phyloP scores from a whole-genome alignment of 2,797 vertebrate species.

The Apogon talboti region DNA sequence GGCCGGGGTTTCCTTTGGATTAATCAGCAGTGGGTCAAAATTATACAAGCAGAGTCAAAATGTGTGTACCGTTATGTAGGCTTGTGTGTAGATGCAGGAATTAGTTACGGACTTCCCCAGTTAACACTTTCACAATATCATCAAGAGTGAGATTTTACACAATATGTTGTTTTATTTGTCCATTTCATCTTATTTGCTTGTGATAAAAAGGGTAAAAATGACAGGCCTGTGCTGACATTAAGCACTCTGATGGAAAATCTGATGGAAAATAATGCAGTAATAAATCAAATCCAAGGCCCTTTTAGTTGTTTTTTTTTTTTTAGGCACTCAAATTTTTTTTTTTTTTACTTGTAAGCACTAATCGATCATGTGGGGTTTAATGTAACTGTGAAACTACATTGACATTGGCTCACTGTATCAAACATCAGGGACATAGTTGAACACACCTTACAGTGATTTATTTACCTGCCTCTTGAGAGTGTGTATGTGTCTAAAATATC shows the following conservation, averaged over 20 bases:
- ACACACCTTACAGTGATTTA: constrained; percentile 18
- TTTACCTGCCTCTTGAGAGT: constrained; percentile 4
- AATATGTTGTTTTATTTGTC: constrained; percentile 21
- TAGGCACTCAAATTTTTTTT: constrained; percentile 28
- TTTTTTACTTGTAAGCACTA: constrained; percentile 9
- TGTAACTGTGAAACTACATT: constrained; percentile 20
- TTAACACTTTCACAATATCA: constrained; percentile 38
- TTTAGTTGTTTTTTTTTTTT: constrained; percentile 24
- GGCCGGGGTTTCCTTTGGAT: constrained; percentile 65
- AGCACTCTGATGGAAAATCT: constrained; percentile 34
- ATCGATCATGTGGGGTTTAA: constrained; percentile 16
- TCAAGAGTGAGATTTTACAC: constrained; percentile 38
- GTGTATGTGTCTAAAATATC: constrained; percentile 36
- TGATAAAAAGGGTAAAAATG: constrained; percentile 45
- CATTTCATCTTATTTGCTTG: constrained; percentile 33
- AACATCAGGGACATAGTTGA: constrained; percentile 30
- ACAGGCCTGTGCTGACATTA: constrained; percentile 41
- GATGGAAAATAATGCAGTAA: constrained; percentile 27
- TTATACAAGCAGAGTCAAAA: constrained; percentile 27
- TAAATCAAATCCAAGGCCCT: constrained; percentile 26
- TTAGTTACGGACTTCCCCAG: constrained; percentile 12
- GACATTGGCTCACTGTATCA: constrained; percentile 9
- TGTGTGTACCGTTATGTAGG: constrained; percentile 7
- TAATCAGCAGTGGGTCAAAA: constrained; percentile 61
- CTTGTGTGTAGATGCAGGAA: constrained; percentile 8